Evolutionary conservation across 2,113 vertebrate genomes (phyloP).

Genomic region (Acanthochromis polyacanthus): DNA sequence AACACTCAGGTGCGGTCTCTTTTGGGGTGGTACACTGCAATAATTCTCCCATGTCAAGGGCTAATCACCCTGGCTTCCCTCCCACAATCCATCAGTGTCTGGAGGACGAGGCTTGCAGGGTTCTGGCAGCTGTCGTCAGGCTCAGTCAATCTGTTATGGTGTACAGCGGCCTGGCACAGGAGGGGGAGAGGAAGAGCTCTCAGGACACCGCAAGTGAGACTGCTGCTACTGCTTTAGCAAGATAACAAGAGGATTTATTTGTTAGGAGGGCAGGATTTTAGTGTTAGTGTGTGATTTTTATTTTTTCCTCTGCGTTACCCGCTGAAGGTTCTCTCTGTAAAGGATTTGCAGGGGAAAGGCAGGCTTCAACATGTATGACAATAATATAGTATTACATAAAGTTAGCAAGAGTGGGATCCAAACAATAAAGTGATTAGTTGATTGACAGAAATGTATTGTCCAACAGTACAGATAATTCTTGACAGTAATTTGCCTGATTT

Average conservation of each 20-base stretch:
- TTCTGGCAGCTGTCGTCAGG: slow-evolving; percentile 78
- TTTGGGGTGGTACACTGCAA: slow-evolving; percentile 54
- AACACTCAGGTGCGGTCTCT: slow-evolving; percentile 54
- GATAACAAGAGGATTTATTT: slow-evolving; percentile 76
- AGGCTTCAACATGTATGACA: background rate
- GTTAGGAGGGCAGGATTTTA: slow-evolving; percentile 56
- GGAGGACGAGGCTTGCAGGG: slow-evolving; percentile 59
- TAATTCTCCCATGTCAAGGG: slow-evolving; percentile 68
- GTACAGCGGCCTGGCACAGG: slow-evolving; percentile 25
- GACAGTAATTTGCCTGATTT: no score
- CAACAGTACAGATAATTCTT: no score
- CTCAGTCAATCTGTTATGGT: slow-evolving; percentile 72
- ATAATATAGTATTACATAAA: no score
- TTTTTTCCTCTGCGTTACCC: background rate
- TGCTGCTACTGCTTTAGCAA: slow-evolving; percentile 59
- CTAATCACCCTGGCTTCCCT: slow-evolving; percentile 76
- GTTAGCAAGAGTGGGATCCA: no score
- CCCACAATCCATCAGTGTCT: slow-evolving; percentile 79
- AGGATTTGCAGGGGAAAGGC: slow-evolving; percentile 8
- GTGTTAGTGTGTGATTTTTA: slow-evolving; percentile 45
- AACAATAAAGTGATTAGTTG: background rate
- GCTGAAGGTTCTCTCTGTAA: slow-evolving; percentile 13
- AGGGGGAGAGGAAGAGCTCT: slow-evolving; percentile 49
- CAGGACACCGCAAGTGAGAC: slow-evolving; percentile 36
- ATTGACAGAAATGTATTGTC: no score